These are phyloP conservation scores for Strix aluco DNA, from an alignment of 2,113 vertebrate genomes.

Conservation along the genomic window DNA sequence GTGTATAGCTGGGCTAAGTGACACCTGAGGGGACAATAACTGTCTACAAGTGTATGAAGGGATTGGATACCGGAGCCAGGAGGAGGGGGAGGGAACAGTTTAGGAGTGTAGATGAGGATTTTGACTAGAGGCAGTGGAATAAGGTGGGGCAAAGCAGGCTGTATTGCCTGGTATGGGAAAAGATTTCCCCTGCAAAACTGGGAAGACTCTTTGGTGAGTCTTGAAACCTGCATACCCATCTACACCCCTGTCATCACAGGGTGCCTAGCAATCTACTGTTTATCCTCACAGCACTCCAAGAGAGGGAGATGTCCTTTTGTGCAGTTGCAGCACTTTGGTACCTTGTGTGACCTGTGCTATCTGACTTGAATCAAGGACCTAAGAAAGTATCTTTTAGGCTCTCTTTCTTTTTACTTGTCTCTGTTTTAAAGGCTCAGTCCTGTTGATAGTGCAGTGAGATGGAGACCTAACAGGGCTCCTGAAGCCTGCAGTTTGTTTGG, in stretches of 20 bases:
- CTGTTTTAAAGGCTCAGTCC: not conserved
- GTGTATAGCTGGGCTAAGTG: constrained; percentile 56
- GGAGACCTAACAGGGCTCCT: fast-evolving
- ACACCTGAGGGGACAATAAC: constrained; percentile 63
- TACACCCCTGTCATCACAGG: not conserved
- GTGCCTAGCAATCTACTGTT: not conserved
- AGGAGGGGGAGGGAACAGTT: not conserved
- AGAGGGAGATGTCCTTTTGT: not conserved
- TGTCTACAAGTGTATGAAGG: constrained; percentile 37
- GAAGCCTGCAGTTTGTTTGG: not conserved
- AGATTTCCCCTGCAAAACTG: not conserved
- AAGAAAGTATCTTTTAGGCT: not conserved
- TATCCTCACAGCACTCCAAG: not conserved
- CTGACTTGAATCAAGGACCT: not conserved
- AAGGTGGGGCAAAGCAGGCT: not conserved
- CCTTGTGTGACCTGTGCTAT: not conserved
- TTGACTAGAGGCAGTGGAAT: not conserved
- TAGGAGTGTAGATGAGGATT: not conserved
- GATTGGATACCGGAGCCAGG: not conserved
- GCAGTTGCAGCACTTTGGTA: not conserved
- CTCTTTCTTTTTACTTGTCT: not conserved
- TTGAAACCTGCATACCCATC: not conserved
- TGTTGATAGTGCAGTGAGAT: not conserved
- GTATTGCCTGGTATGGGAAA: not conserved
- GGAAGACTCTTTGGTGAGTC: not conserved